phyloP scores from a whole-genome alignment of 2,888 invertebrate species.

The Junonia oenone region DNA sequence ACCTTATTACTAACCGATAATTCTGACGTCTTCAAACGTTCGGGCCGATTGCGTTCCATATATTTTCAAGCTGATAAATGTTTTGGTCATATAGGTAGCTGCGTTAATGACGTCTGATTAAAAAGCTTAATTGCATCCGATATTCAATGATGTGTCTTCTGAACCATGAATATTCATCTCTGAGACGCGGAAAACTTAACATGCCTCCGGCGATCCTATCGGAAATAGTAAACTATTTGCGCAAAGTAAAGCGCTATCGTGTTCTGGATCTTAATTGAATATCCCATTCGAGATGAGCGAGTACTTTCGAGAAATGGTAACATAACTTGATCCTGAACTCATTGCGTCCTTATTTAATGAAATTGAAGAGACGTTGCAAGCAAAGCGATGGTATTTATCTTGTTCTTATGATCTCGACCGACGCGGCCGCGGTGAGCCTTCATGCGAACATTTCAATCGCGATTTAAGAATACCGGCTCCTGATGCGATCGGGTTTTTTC shows the following conservation, averaged over 20 bases:
- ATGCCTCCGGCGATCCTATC: slow-evolving; percentile 19
- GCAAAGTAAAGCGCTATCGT: slow-evolving; percentile 41
- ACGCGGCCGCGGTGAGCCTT: slow-evolving; percentile 30
- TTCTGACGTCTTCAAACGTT: slow-evolving; percentile 45
- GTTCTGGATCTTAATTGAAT: slow-evolving; percentile 64
- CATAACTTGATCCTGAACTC: slow-evolving; percentile 42
- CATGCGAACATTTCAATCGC: slow-evolving; percentile 63
- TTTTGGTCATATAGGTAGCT: slow-evolving; percentile 19
- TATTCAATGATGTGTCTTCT: slow-evolving; percentile 39
- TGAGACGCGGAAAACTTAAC: slow-evolving; percentile 7
- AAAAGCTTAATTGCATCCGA: slow-evolving; percentile 32
- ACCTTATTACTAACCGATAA: slow-evolving; percentile 46
- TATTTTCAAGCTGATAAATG: slow-evolving; percentile 20
- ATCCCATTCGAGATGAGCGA: slow-evolving; percentile 51
- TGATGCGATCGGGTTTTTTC: slow-evolving; percentile 42
- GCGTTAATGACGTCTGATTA: slow-evolving; percentile 16
- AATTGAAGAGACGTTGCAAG: slow-evolving; percentile 50
- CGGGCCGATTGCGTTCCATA: slow-evolving; percentile 13
- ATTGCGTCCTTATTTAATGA: slow-evolving; percentile 43
- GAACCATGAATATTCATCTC: slow-evolving; percentile 17
- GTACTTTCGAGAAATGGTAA: slow-evolving; percentile 48
- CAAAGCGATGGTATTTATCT: slow-evolving; percentile 45
- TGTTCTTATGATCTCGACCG: slow-evolving; percentile 42
- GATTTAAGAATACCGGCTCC: slow-evolving; percentile 56
- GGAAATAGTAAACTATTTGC: slow-evolving; percentile 48